Percentiles rank a stretch among this genome's conserved stretches.
These are phyloP conservation scores for Cantharis lateralis DNA, from an alignment of 2,888 invertebrate species.

Conservation along the genomic window DNA sequence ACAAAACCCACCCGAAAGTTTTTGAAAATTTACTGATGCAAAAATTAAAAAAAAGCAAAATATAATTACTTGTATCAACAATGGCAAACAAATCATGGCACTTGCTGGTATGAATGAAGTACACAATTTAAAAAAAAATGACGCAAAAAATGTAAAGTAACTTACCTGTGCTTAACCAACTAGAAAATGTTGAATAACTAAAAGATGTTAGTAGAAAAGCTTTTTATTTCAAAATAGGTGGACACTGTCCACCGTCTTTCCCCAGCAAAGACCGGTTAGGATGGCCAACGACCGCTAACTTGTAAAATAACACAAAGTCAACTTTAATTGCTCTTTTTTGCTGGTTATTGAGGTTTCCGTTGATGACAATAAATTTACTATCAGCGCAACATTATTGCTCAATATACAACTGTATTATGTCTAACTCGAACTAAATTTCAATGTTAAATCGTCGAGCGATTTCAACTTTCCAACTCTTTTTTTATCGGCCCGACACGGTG, in stretches of 20 bases:
- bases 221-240: constrained; percentile 16
- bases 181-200: not conserved
- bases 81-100: not conserved
- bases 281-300: constrained; percentile 26
- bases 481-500: not conserved
- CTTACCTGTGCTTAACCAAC: not conserved
- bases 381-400: not conserved
- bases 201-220: not conserved
- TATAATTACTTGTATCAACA: not conserved
- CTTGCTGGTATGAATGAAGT: not conserved
- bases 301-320: not conserved
- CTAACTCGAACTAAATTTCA: not conserved
- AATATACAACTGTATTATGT: not conserved
- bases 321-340: not conserved
- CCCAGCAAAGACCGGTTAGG: constrained; percentile 25
- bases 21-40: not conserved
- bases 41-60: not conserved
- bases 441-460: not conserved
- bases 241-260: constrained; percentile 9
- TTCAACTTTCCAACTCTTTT: not conserved
- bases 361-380: not conserved
- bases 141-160: not conserved
- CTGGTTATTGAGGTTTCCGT: not conserved
- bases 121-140: not conserved
- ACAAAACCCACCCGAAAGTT: not conserved